A percentile compares a stretch with the other conserved stretches of the same genome.
Evolutionary conservation across 2,113 vertebrate genomes (phyloP).

Genomic region (Capreolus pygargus): DNA sequence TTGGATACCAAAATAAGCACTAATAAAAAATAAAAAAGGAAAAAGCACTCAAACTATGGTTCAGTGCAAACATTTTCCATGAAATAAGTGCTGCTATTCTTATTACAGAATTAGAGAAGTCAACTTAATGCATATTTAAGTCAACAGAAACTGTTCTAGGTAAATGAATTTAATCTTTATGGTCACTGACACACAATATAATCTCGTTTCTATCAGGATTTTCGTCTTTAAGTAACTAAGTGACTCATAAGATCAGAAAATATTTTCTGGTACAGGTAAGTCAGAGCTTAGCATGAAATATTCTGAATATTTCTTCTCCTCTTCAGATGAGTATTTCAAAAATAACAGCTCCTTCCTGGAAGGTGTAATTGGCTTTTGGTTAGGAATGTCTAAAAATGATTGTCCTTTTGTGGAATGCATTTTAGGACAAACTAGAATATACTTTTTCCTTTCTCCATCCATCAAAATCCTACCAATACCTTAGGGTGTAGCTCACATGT

Average conservation of each 20-base stretch:
- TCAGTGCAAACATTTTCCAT: conserved; percentile 31
- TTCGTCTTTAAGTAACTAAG: conserved; percentile 68
- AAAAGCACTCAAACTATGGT: background rate
- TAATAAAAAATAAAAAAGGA: background rate
- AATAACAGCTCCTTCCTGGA: conserved; percentile 71
- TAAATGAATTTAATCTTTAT: conserved; percentile 68
- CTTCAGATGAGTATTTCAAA: conserved; percentile 70
- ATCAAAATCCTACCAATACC: conserved; percentile 18
- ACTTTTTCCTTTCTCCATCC: conserved; percentile 51
- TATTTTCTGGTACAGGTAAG: conserved; percentile 75
- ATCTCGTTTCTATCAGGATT: conserved; percentile 66
- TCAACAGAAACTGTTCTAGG: conserved; percentile 72
- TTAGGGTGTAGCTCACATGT: conserved; percentile 1
- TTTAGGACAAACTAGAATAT: conserved; percentile 46
- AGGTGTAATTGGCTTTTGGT: conserved; percentile 57
- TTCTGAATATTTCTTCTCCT: conserved; percentile 75
- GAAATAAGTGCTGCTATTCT: conserved; percentile 29
- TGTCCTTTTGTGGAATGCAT: conserved; percentile 66
- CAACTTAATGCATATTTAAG: conserved; percentile 60
- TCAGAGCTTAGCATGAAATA: conserved; percentile 72
- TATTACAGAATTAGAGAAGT: conserved; percentile 51
- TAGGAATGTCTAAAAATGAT: conserved; percentile 64
- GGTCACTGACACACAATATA: conserved; percentile 67
- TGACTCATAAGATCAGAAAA: conserved; percentile 74
- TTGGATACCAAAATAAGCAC: background rate